Base-by-base conservation (phyloP, 2,888 invertebrate genomes). In the Cantharis flavilabris region DNA sequence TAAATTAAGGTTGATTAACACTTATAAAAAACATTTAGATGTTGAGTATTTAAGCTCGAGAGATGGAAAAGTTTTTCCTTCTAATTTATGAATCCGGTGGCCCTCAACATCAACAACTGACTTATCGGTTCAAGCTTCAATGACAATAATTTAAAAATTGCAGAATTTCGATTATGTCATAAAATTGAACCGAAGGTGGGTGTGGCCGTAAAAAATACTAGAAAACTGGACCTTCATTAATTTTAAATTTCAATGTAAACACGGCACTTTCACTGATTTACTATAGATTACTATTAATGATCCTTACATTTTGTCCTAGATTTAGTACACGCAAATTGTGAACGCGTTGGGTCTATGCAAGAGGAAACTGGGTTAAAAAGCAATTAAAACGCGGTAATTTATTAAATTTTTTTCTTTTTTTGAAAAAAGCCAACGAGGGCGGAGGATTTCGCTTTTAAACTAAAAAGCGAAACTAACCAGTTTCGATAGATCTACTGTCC, bases 271-370 rank as follows among this genome's bases (percentile, higher is more conserved):
- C 76, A 76, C 76, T 76, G 76, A 76, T 76, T 71, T 71, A 69
- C 71, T 71, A 62, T 71, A 76, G 76, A 76, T 76, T 76, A 76
- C 69, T 73, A 49, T 76, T 73, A 76, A 73, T 71, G 73, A 73
- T 73, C 73, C 75, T 75, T 67, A 20, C 30, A 76, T 75, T 78
- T 73, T 76, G 80, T 74, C 79, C 76, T 75, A 73, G 79, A 80
- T 80, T 80, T 80, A 80, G 72, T 69, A 73, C 80, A 80, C 80
- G 80, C 80, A 80, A 80, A 79, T 79, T 80, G 80, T 77, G 77
- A 80, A 80, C 76, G 80, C 80, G 76, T 76, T 76, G 62, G 33
- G 71, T 65, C 75, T 77, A 79, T 75, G 77, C 75, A 75, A 77
- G 16, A 16, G 71, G 71, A 23, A 62, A 49, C 49, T 49, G 49